Evolutionary conservation across 2,113 vertebrate genomes (phyloP).

Genomic region (Petrocephalus microphthalmus): DNA sequence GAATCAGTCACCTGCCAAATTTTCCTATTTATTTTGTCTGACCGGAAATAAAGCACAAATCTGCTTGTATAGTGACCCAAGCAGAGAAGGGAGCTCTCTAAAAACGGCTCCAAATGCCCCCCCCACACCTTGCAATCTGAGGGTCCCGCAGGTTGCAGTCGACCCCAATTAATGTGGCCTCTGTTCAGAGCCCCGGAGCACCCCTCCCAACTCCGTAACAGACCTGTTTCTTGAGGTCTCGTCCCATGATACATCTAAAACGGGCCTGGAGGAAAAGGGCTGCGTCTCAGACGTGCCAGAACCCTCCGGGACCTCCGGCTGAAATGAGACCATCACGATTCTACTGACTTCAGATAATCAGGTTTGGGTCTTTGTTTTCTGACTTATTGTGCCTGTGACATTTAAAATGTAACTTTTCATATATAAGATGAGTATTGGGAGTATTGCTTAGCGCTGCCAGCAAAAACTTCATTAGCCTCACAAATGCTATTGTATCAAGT

Average conservation of each 20-base stretch:
- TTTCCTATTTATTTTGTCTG: neutral
- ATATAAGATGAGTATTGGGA: neutral
- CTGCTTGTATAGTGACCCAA: neutral
- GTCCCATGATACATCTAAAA: neutral
- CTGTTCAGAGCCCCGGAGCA: neutral
- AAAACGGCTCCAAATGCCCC: neutral
- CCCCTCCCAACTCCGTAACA: neutral
- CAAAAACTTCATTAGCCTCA: neutral
- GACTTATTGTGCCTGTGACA: neutral
- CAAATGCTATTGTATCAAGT: neutral
- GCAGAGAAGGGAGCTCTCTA: neutral
- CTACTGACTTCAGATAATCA: neutral
- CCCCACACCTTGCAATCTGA: neutral
- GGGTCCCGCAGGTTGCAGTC: neutral
- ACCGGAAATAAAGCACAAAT: neutral
- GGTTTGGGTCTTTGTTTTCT: neutral
- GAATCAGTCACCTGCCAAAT: neutral
- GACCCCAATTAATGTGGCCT: slow-evolving; percentile 19
- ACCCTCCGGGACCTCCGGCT: neutral
- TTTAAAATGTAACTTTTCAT: neutral
- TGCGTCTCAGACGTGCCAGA: neutral
- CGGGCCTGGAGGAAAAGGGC: neutral
- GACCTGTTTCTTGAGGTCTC: neutral
- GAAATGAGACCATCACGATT: neutral
- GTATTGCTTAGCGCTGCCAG: neutral